phyloP scores from a whole-genome alignment of 2,797 vertebrate genomes.

The Tarsius wallacei region DNA sequence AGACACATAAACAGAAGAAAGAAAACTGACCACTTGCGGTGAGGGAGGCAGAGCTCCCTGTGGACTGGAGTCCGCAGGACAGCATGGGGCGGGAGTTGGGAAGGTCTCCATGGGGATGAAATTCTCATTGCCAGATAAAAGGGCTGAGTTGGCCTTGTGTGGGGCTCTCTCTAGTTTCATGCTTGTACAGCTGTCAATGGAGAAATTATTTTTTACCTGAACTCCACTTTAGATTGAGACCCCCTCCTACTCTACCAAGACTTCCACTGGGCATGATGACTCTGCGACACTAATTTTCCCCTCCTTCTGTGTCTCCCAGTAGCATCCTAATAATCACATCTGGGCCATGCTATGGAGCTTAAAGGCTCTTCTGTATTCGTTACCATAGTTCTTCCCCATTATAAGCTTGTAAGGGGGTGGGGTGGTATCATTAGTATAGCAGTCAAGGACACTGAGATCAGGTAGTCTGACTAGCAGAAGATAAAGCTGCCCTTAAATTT shows the following conservation, averaged over 20 bases:
- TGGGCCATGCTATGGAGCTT: neutral
- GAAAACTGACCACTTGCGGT: neutral
- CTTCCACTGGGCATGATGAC: neutral
- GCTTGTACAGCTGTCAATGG: neutral
- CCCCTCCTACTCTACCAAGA: neutral
- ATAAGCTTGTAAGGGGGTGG: neutral
- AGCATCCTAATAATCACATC: neutral
- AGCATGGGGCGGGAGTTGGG: fast-evolving
- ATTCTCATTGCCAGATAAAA: neutral
- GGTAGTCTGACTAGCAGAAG: neutral
- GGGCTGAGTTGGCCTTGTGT: neutral
- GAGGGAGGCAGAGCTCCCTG: neutral
- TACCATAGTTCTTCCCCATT: neutral
- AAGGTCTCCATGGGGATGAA: neutral
- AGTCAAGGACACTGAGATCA: neutral
- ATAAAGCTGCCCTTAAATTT: neutral
- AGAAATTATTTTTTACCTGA: neutral
- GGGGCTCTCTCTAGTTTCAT: neutral
- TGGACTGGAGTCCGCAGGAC: neutral
- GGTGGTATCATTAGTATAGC: no score
- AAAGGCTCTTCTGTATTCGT: neutral
- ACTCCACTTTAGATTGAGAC: fast-evolving
- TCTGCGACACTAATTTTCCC: neutral
- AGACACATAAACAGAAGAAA: neutral
- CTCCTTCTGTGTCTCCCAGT: neutral